A percentile compares a stretch with the other conserved stretches of the same genome.
Conservation (phyloP, 2,797 vertebrate genomes). For the Propithecus deckenii region DNA sequence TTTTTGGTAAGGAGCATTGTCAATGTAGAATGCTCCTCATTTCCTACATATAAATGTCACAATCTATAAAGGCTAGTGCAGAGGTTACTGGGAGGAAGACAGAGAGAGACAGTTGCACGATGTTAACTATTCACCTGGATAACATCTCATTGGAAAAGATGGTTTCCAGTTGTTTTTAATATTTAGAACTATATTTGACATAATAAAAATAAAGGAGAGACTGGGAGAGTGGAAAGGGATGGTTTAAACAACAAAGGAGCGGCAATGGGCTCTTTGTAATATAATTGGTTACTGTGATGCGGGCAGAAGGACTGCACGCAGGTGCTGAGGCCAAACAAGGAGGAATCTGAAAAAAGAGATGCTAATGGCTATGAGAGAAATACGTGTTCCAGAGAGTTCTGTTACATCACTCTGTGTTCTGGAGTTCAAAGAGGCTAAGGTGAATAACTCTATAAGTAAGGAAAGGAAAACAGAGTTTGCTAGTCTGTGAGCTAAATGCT, state of each 20-base stretch:
- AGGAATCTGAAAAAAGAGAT: neutral
- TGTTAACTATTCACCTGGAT: neutral
- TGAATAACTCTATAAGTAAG: neutral
- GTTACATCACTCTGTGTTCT: neutral
- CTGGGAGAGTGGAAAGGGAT: neutral
- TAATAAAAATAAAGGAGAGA: neutral
- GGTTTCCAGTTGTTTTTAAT: neutral
- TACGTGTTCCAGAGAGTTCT: constrained; percentile 29
- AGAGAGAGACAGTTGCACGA: neutral
- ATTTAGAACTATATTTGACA: neutral
- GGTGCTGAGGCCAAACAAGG: neutral
- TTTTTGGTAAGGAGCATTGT: neutral
- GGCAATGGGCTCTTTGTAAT: neutral
- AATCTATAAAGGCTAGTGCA: neutral
- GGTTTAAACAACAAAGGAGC: neutral
- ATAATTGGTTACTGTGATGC: neutral
- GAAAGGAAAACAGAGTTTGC: neutral
- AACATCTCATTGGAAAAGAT: neutral
- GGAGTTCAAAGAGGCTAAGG: neutral
- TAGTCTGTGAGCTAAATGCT: constrained; percentile 15
- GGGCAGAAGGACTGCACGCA: neutral
- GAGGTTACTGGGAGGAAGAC: neutral
- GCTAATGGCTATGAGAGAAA: neutral
- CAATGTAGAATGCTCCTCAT: neutral
- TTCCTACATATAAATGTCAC: neutral